Conservation (phyloP, 2,113 vertebrate species). For the Cyanistes caeruleus region DNA sequence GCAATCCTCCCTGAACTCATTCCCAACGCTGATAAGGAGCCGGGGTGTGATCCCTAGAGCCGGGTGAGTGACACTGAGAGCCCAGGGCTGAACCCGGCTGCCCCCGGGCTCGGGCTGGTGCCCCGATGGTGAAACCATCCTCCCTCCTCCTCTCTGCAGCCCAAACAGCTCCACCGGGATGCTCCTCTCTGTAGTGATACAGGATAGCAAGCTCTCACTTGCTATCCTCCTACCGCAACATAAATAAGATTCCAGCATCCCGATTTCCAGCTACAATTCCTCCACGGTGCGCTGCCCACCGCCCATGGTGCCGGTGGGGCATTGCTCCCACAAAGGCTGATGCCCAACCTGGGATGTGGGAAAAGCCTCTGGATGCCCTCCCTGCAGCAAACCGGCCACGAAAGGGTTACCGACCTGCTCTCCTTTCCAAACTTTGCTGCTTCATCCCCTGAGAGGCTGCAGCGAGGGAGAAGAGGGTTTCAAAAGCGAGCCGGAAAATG, state of each 20-base stretch:
- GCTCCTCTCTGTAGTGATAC: background rate
- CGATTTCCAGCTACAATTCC: slow-evolving; percentile 6
- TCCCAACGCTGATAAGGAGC: accelerated
- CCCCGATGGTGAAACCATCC: background rate
- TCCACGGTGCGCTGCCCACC: background rate
- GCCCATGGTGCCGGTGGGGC: background rate
- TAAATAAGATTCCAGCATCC: slow-evolving; percentile 24
- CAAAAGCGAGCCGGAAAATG: slow-evolving; percentile 25
- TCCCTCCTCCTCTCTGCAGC: background rate
- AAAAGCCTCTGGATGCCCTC: background rate
- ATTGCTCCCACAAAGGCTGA: background rate
- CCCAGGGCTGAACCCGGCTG: background rate
- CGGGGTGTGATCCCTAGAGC: background rate
- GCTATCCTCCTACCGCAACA: background rate
- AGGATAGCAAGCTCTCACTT: background rate
- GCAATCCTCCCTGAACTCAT: background rate
- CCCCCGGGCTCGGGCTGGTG: background rate
- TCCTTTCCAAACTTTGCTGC: slow-evolving; percentile 9
- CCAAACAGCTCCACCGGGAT: background rate
- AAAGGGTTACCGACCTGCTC: slow-evolving; percentile 11
- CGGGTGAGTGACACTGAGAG: accelerated
- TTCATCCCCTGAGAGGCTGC: slow-evolving; percentile 8
- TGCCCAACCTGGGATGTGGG: background rate
- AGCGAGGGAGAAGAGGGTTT: slow-evolving; percentile 7
- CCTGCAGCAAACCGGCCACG: background rate